phyloP scores from a whole-genome alignment of 2,113 vertebrate genomes.

The Fulmarus glacialis region DNA sequence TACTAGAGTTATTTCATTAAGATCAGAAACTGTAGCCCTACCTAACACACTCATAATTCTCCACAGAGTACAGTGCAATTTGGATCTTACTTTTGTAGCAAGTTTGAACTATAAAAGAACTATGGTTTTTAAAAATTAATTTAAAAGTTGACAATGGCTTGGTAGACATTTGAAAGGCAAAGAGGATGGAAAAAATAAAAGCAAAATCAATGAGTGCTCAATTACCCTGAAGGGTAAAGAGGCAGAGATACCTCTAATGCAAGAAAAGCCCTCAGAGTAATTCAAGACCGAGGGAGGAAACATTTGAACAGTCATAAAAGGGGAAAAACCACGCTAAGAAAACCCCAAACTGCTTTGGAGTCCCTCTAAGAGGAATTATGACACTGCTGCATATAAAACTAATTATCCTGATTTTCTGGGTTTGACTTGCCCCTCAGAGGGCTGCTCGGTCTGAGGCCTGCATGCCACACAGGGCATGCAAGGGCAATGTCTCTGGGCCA shows the following conservation, averaged over 20 bases:
- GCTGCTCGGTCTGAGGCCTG: not conserved
- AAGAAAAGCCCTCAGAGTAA: not conserved
- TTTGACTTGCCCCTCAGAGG: not conserved
- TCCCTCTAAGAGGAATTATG: not conserved
- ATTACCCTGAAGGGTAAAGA: not conserved
- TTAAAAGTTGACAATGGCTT: not conserved
- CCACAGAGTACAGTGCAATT: not conserved
- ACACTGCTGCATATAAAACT: not conserved
- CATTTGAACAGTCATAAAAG: not conserved
- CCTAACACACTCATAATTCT: not conserved
- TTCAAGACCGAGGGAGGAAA: not conserved
- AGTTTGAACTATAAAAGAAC: not conserved
- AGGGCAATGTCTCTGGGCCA: not conserved
- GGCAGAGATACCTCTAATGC: not conserved
- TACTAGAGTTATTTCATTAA: not conserved
- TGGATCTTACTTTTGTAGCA: not conserved
- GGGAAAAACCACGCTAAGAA: not conserved
- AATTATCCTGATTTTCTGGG: not conserved
- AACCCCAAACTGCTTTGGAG: not conserved
- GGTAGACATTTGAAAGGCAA: not conserved
- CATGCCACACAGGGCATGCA: accelerated
- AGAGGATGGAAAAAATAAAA: not conserved
- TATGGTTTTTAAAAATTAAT: not conserved
- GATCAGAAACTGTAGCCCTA: not conserved
- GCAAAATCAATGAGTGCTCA: not conserved